Percentiles rank a stretch among this genome's conserved stretches.
Evolutionary conservation across 2,888 invertebrate genomes (phyloP).

Genomic region (Mamestra brassicae): DNA sequence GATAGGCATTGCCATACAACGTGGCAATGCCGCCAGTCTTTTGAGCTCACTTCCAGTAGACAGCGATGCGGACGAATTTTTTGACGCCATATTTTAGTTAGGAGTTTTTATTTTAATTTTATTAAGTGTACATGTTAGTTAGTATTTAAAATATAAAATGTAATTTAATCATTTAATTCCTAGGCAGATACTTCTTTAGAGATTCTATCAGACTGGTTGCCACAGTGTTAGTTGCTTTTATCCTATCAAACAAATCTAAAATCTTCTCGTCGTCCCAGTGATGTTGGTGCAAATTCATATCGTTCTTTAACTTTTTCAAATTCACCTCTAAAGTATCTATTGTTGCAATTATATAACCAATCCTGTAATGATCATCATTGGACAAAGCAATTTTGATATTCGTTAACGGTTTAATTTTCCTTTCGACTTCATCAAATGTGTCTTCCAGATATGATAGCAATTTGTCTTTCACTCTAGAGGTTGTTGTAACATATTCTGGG

Average conservation of each 20-base stretch:
- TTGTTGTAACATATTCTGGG: neutral
- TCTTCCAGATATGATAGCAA: constrained; percentile 69
- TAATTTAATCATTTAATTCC: neutral
- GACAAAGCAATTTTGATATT: constrained; percentile 64
- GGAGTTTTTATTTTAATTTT: too few species aligned
- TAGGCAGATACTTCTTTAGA: constrained; percentile 60
- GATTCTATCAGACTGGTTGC: constrained; percentile 64
- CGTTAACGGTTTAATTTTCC: constrained; percentile 66
- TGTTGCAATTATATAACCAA: constrained; percentile 77
- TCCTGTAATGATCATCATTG: constrained; percentile 66
- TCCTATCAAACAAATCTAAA: constrained; percentile 72
- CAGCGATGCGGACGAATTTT: too few species aligned
- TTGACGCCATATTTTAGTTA: too few species aligned
- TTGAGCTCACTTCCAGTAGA: too few species aligned
- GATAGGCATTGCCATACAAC: too few species aligned
- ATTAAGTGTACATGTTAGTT: too few species aligned
- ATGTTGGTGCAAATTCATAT: constrained; percentile 65
- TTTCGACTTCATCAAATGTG: constrained; percentile 68
- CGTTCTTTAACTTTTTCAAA: constrained; percentile 67
- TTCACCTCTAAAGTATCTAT: constrained; percentile 74
- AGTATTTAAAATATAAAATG: too few species aligned
- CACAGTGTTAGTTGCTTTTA: constrained; percentile 67
- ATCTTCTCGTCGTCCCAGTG: constrained; percentile 69
- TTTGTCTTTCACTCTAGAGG: constrained; percentile 66
- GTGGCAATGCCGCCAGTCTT: too few species aligned